These are phyloP conservation scores for Nephrotoma appendiculata DNA, from an alignment of 2,888 invertebrate species.

Conservation along the genomic window DNA sequence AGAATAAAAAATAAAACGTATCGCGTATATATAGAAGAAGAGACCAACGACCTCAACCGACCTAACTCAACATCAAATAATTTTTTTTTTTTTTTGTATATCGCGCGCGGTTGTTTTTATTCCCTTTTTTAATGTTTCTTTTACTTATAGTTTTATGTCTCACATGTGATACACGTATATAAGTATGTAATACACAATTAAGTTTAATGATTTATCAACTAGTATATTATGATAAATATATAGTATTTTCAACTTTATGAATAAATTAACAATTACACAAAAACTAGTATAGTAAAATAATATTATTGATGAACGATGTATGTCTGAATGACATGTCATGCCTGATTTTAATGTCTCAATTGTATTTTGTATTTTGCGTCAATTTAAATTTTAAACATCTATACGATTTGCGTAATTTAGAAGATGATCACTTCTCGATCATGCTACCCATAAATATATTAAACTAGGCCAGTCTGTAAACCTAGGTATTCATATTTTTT, in stretches of 20 bases:
- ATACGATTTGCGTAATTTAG: not conserved
- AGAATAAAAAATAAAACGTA: not conserved
- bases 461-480: not conserved
- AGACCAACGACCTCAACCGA: constrained; percentile 15
- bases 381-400: not conserved
- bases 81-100: not conserved
- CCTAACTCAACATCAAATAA: constrained; percentile 14
- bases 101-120: not conserved
- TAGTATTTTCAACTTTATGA: not conserved
- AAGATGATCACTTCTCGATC: not conserved
- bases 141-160: not conserved
- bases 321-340: not conserved
- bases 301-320: not conserved
- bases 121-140: not conserved
- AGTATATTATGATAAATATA: not conserved
- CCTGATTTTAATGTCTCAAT: not conserved
- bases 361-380: not conserved
- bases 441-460: not conserved
- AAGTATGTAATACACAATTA: not conserved
- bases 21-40: constrained; percentile 1
- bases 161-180: not conserved
- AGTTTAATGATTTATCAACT: not conserved
- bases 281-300: not conserved
- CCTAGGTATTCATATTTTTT: not conserved
- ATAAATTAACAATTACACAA: not conserved